Evolutionary conservation across 30 jellyfish, hydroid and myxozoan genomes (phyloP).

Genomic region (Aurelia coerulea): DNA sequence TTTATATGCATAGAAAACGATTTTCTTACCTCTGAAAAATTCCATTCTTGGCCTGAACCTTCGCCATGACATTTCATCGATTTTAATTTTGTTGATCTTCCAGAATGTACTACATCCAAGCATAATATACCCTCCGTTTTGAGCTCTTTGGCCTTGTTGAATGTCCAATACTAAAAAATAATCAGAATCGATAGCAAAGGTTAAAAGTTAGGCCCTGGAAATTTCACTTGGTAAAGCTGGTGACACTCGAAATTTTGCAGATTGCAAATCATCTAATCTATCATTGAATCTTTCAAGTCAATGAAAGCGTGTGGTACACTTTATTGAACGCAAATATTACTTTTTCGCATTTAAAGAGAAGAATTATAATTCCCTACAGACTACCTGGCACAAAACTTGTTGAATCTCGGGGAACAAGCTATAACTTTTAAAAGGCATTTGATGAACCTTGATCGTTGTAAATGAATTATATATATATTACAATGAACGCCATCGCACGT

Average conservation of each 20-base stretch:
- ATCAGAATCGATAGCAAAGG: not conserved
- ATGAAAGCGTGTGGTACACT: too few relatives aligned
- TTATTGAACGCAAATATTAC: too few relatives aligned
- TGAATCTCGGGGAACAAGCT: too few relatives aligned
- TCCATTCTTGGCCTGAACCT: conserved; percentile 89
- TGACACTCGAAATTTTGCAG: not conserved
- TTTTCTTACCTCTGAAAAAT: conserved; percentile 43
- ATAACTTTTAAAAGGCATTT: too few relatives aligned
- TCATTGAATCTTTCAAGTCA: too few relatives aligned
- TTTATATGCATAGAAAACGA: too few relatives aligned
- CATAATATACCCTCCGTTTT: conserved; percentile 69
- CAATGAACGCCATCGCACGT: too few relatives aligned
- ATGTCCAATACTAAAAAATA: conserved; percentile 64
- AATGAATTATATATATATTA: too few relatives aligned
- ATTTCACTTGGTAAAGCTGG: not conserved
- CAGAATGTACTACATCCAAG: conserved; percentile 64
- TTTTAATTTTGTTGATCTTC: conserved; percentile 35
- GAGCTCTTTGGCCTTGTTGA: conserved; percentile 60
- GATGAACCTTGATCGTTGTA: too few relatives aligned
- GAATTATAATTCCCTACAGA: too few relatives aligned
- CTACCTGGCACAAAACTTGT: too few relatives aligned
- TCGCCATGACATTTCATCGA: conserved; percentile 92
- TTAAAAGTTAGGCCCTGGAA: not conserved
- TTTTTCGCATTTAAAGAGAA: too few relatives aligned
- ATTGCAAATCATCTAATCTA: not conserved